Evolutionary conservation across 2,888 invertebrate species (phyloP).

Genomic region (Liodrosophila aerea): DNA sequence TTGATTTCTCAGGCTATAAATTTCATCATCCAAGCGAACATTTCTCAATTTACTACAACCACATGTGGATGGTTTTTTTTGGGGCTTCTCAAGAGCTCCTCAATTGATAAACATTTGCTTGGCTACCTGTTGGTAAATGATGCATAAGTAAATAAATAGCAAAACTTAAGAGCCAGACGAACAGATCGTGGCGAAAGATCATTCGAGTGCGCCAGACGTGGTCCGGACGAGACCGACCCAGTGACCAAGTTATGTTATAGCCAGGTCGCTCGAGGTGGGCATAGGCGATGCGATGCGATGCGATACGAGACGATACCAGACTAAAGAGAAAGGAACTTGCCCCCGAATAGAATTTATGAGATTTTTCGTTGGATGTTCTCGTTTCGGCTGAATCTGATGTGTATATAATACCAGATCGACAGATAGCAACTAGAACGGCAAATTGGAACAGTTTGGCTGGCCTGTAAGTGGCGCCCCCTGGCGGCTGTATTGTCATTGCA

Average conservation of each 20-base stretch:
- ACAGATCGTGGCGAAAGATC: conserved; percentile 52
- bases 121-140: conserved; percentile 54
- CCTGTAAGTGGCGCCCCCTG: conserved; percentile 48
- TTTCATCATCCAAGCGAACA: background rate
- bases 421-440: conserved; percentile 46
- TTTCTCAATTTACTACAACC: conserved; percentile 8
- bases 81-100: no score
- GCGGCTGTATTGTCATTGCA: conserved; percentile 60
- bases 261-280: conserved; percentile 38
- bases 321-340: conserved; percentile 66
- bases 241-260: conserved; percentile 73
- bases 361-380: conserved; percentile 43
- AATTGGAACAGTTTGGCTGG: conserved; percentile 51
- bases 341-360: conserved; percentile 69
- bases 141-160: conserved; percentile 65
- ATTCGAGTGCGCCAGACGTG: conserved; percentile 49
- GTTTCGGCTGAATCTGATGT: conserved; percentile 36
- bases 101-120: no score
- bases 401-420: conserved; percentile 42
- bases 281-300: background rate
- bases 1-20: background rate
- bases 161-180: conserved; percentile 1
- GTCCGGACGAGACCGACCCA: conserved; percentile 64
- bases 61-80: conserved; percentile 16
- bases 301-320: conserved; percentile 18